Percentiles rank a stretch among this genome's conserved stretches.
Conservation (phyloP, 2,797 vertebrate genomes). For the Emydoidea blandingii region DNA sequence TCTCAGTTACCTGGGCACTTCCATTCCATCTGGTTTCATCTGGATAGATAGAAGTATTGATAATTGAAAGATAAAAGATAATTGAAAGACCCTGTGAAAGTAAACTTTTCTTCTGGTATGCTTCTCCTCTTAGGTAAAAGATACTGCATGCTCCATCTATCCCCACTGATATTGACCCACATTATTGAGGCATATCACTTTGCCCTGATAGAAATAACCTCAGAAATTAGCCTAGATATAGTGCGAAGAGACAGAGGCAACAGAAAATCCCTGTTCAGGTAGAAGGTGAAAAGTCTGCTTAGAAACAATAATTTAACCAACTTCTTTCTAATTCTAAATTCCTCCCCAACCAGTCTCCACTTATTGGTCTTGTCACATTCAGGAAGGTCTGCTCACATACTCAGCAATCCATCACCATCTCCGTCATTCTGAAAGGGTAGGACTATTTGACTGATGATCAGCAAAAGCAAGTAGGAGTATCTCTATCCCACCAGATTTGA, state of each 20-base stretch:
- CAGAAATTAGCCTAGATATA: neutral
- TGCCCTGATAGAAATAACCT: neutral
- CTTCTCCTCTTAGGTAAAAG: conserved; percentile 15
- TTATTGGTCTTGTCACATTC: neutral
- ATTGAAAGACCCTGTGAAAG: neutral
- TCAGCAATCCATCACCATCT: neutral
- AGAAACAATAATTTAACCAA: neutral
- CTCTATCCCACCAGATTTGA: fast-evolving
- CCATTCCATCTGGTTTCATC: conserved; percentile 22
- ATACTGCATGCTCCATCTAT: neutral
- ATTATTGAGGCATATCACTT: conserved; percentile 15
- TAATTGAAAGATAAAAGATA: conserved; percentile 49
- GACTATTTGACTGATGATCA: neutral
- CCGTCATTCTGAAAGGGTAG: neutral
- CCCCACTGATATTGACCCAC: neutral
- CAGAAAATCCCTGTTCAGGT: neutral
- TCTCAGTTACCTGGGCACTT: conserved; percentile 15
- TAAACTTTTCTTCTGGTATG: neutral
- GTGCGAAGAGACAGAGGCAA: neutral
- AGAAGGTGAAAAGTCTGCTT: conserved; percentile 1
- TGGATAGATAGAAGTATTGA: neutral
- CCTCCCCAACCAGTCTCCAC: neutral
- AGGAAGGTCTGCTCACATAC: neutral
- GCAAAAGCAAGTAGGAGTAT: neutral
- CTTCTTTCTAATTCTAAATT: neutral